These are phyloP conservation scores for Smutsia temminckii DNA, from an alignment of 2,797 vertebrate genomes.

Conservation along the genomic window DNA sequence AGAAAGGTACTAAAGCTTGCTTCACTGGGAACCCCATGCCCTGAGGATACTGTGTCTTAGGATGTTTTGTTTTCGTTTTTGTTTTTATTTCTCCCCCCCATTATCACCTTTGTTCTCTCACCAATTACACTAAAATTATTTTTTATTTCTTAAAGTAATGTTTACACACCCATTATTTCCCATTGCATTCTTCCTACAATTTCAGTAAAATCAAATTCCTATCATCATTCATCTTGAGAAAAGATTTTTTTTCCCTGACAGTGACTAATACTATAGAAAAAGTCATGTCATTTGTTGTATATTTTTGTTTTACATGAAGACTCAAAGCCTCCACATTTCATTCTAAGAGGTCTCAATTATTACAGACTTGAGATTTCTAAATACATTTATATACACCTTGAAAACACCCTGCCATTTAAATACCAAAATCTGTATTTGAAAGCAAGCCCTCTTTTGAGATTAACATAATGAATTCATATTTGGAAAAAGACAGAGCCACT, in stretches of 20 bases:
- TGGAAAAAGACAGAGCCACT: not conserved
- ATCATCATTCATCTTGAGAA: not conserved
- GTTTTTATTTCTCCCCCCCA: not conserved
- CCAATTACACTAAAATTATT: slow-evolving; percentile 41
- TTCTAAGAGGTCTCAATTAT: not conserved
- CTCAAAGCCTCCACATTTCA: not conserved
- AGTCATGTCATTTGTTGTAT: not conserved
- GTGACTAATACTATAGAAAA: not conserved
- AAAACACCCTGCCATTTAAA: not conserved
- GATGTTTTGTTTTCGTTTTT: not conserved
- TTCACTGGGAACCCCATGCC: not conserved
- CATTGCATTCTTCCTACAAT: not conserved
- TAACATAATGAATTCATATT: slow-evolving; percentile 48
- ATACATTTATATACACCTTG: not conserved
- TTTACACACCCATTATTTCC: not conserved
- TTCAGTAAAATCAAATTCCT: slow-evolving; percentile 36
- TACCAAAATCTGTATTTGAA: slow-evolving; percentile 30
- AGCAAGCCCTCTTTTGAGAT: not conserved
- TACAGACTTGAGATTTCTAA: slow-evolving; percentile 37
- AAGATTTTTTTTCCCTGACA: not conserved
- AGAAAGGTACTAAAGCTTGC: not conserved
- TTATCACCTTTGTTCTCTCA: slow-evolving; percentile 48
- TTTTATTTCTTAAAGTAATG: slow-evolving; percentile 33
- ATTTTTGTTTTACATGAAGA: not conserved
- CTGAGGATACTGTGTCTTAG: not conserved